A percentile compares a stretch with the other conserved stretches of the same genome.
These are phyloP conservation scores for Thalpophila matura DNA, from an alignment of 2,888 invertebrate species.

Conservation along the genomic window DNA sequence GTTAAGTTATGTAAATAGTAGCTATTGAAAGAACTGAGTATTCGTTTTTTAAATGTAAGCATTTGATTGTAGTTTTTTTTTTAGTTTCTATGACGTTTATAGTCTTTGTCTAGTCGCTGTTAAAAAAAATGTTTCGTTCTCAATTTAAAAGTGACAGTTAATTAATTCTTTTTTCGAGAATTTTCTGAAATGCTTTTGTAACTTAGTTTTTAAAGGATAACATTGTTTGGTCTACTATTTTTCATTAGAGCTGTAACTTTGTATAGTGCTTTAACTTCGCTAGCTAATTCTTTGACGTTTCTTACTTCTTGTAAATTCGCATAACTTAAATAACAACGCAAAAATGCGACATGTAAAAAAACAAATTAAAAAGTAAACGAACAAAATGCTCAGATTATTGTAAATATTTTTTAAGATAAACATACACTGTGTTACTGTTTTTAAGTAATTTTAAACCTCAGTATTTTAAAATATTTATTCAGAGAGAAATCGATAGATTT, in stretches of 20 bases:
- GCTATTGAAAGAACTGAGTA: slow-evolving; percentile 74
- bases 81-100: slow-evolving; percentile 14
- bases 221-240: slow-evolving; percentile 31
- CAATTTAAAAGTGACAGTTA: slow-evolving; percentile 18
- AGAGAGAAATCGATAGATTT: slow-evolving; percentile 40
- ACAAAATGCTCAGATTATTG: slow-evolving; percentile 49
- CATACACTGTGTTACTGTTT: slow-evolving; percentile 48
- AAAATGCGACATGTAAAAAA: slow-evolving; percentile 16
- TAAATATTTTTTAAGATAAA: slow-evolving; percentile 55
- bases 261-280: slow-evolving; percentile 46
- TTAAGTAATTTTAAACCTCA: slow-evolving; percentile 50
- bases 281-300: slow-evolving; percentile 45
- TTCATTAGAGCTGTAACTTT: slow-evolving; percentile 46
- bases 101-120: slow-evolving; percentile 52
- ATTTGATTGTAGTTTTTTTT: slow-evolving; percentile 22
- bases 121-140: slow-evolving; percentile 16
- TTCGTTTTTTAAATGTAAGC: slow-evolving; percentile 60
- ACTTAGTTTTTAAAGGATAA: slow-evolving; percentile 33
- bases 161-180: background rate
- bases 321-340: slow-evolving; percentile 8
- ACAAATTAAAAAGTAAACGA: slow-evolving; percentile 26
- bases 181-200: slow-evolving; percentile 17
- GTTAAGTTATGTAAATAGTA: slow-evolving; percentile 84
- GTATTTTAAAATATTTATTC: slow-evolving; percentile 42
- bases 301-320: slow-evolving; percentile 37